A percentile compares a stretch with the other conserved stretches of the same genome.
phyloP scores from a whole-genome alignment of 2,113 vertebrate genomes.

The Sceloporus tristichus region DNA sequence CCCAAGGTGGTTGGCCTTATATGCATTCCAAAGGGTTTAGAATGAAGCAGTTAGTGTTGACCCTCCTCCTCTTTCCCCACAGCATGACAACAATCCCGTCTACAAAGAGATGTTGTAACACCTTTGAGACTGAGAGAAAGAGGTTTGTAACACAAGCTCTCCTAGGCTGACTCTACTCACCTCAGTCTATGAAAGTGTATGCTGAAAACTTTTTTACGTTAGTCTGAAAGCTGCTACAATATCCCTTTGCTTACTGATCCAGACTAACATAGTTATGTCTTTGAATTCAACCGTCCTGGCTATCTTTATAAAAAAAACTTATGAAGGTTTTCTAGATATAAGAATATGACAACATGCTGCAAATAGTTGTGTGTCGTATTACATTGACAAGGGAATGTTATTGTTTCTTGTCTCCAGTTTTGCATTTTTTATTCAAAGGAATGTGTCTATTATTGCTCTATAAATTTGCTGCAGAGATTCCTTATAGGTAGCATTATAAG shows the following conservation, averaged over 20 bases:
- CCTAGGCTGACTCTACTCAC: no score
- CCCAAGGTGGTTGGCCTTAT: no score
- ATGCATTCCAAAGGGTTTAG: no score
- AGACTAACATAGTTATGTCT: no score
- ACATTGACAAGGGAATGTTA: constrained; percentile 15
- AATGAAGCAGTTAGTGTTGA: not conserved
- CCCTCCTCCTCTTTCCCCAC: not conserved
- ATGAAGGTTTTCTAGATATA: not conserved
- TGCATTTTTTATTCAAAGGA: constrained; percentile 22
- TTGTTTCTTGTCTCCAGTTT: constrained; percentile 39
- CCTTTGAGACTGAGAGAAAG: no score
- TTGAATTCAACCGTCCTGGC: no score
- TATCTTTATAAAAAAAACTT: not conserved
- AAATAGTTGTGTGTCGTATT: not conserved
- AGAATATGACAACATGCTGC: not conserved
- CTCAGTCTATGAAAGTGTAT: no score
- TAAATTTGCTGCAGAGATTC: constrained; percentile 42
- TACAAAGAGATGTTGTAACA: no score
- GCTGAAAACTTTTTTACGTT: no score
- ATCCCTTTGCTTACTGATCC: no score
- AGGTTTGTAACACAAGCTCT: no score
- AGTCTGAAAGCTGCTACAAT: no score
- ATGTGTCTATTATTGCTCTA: constrained; percentile 45
- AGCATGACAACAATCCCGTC: not conserved
- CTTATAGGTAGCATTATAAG: constrained; percentile 32